These are phyloP conservation scores for Macrosoma leucophasiata DNA, from an alignment of 2,888 invertebrate genomes.

Conservation along the genomic window DNA sequence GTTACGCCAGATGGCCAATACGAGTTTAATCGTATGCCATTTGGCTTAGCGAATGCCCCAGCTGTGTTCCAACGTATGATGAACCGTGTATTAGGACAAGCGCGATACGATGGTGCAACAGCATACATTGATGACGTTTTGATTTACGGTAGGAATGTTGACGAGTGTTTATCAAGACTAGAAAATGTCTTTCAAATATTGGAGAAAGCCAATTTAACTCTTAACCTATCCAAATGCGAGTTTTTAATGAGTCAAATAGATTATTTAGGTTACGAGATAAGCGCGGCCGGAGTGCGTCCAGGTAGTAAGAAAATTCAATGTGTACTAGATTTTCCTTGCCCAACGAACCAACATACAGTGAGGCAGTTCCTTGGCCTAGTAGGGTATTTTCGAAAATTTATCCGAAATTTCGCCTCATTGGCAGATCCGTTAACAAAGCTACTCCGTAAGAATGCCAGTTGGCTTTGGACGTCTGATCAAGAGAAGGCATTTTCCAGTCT, in stretches of 20 bases:
- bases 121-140: constrained; percentile 17
- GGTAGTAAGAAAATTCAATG: constrained; percentile 21
- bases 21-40: constrained; percentile 25
- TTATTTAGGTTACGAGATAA: constrained; percentile 25
- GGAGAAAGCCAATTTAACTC: constrained; percentile 10
- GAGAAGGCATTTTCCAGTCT: constrained; percentile 23
- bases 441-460: constrained; percentile 18
- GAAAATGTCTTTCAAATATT: constrained; percentile 11
- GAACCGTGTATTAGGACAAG: constrained; percentile 13
- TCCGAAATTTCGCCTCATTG: constrained; percentile 18
- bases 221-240: constrained; percentile 21
- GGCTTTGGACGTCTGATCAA: constrained; percentile 27
- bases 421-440: constrained; percentile 21
- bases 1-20: constrained; percentile 22
- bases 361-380: constrained; percentile 25
- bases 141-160: constrained; percentile 10
- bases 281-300: constrained; percentile 20
- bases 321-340: constrained; percentile 20
- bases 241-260: constrained; percentile 21
- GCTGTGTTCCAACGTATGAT: constrained; percentile 26
- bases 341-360: constrained; percentile 18
- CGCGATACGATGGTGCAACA: constrained; percentile 7
- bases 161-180: constrained; percentile 11
- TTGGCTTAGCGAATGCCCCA: constrained; percentile 26
- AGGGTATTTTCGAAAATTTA: constrained; percentile 32